Base-by-base conservation (phyloP, 2,797 vertebrate species). In the Philypnodon macrostomus region DNA sequence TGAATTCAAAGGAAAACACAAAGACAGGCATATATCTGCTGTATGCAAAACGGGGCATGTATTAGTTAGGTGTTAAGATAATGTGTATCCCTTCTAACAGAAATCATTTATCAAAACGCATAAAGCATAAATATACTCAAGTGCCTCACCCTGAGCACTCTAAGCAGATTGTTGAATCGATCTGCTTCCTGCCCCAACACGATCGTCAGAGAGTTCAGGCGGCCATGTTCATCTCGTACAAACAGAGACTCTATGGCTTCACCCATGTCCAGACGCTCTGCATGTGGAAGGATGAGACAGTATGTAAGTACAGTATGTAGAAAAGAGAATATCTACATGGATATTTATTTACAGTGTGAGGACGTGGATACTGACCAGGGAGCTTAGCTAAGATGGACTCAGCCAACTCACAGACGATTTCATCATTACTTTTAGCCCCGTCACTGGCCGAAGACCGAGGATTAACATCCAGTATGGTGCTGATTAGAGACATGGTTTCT, bases 121-220 rank as follows among this genome's bases (percentile, higher is more conserved):
- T 23, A 44, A 30, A 30, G 10, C 27, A 31, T 44, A 9, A 32
- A 23, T 19, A 31, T 23, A 6, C 4, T 5, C 16, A 13, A 32
- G 12, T 23, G 30, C 12, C 47, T 81, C 77, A 92, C 89, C 49
- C 77, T 73, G 13, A 93, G 74, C 17, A 92, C 57, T 44, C 37
- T 73, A 13, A 94, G 85, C 63, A 95, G 81, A 17, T 72, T 85
- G 75, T 93, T 94, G 66, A 94, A 95, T 23, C 92, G 85, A 70
- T 93, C 91, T 35, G 87, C 75, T 85, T 95, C 92, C 69, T 94
- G 93, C 45, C 88, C 87, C 24, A 92, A 80, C 26, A 95, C 90
- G 0, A 90, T 93, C 30, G 92, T 94, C 48, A 94, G 70, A 15
- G 92, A 93, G 76, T 91, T 89, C n/a, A 91, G 18, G 1, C 90